Percentiles rank a stretch among this genome's conserved stretches.
These are phyloP conservation scores for Scaptomyza parva DNA, from an alignment of 2,888 invertebrate genomes.

Conservation along the genomic window DNA sequence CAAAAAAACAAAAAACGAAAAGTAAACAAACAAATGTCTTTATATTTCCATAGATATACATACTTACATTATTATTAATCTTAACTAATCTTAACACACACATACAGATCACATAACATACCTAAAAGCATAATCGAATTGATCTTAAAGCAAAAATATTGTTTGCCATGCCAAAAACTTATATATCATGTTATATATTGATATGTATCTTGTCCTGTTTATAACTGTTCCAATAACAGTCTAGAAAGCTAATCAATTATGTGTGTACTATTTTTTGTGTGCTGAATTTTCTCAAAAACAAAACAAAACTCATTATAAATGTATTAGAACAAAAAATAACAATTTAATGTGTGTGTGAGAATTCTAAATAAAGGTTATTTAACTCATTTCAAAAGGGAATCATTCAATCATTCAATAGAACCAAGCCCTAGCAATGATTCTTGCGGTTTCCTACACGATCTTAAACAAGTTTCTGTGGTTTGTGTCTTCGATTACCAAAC, in stretches of 20 bases:
- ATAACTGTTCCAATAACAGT: slow-evolving; percentile 29
- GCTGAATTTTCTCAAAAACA: slow-evolving; percentile 51
- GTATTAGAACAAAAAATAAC: slow-evolving; percentile 47
- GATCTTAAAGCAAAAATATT: slow-evolving; percentile 26
- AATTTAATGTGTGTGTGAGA: slow-evolving; percentile 53
- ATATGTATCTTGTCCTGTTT: slow-evolving; percentile 50
- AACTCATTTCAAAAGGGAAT: slow-evolving; percentile 8
- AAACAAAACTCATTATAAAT: slow-evolving; percentile 46
- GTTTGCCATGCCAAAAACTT: slow-evolving; percentile 16
- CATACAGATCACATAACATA: slow-evolving; percentile 10
- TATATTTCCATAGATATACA: slow-evolving; percentile 72
- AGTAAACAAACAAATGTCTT: slow-evolving; percentile 71
- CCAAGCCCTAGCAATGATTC: neutral
- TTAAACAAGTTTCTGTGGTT: slow-evolving; percentile 24
- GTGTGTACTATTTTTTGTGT: slow-evolving; percentile 54
- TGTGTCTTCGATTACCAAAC: neutral
- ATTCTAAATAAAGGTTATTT: slow-evolving; percentile 56
- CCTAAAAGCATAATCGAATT: slow-evolving; percentile 18
- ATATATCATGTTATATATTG: slow-evolving; percentile 25
- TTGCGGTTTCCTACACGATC: slow-evolving; percentile 24
- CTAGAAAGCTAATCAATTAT: slow-evolving; percentile 40
- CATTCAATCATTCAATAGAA: too few relatives aligned
- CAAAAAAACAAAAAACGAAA: neutral
- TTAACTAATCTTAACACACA: slow-evolving; percentile 54
- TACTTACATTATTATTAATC: slow-evolving; percentile 61